phyloP scores from a whole-genome alignment of 2,888 invertebrate genomes.

The Timandra comae region DNA sequence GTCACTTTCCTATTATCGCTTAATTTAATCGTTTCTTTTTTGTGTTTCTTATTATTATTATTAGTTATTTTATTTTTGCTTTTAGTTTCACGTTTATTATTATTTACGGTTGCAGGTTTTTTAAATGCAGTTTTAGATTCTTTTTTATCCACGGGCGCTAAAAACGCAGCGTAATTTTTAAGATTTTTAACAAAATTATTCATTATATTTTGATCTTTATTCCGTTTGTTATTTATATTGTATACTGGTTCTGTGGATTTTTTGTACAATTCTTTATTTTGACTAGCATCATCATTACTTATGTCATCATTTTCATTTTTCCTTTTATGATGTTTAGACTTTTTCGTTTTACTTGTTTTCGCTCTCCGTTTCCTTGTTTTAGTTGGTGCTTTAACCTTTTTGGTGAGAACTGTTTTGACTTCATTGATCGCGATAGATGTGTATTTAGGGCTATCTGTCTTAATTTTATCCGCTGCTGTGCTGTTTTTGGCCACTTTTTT shows the following conservation, averaged over 20 bases:
- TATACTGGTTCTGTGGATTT: neutral
- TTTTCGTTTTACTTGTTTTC: too few relatives aligned
- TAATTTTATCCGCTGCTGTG: too few relatives aligned
- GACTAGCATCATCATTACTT: too few relatives aligned
- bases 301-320: too few relatives aligned
- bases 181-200: neutral
- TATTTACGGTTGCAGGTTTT: neutral
- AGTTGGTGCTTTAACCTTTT: too few relatives aligned
- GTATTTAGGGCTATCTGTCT: too few relatives aligned
- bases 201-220: neutral
- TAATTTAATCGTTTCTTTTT: neutral
- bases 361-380: too few relatives aligned
- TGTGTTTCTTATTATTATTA: neutral
- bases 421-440: too few relatives aligned
- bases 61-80: neutral
- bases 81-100: neutral
- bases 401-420: too few relatives aligned
- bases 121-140: neutral
- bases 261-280: neutral
- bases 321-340: too few relatives aligned
- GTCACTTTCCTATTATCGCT: too few relatives aligned
- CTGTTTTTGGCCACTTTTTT: neutral
- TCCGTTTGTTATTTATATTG: neutral
- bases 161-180: neutral
- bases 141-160: neutral